These are phyloP conservation scores for Todus mexicanus DNA, from an alignment of 2,797 vertebrate species.

Conservation along the genomic window DNA sequence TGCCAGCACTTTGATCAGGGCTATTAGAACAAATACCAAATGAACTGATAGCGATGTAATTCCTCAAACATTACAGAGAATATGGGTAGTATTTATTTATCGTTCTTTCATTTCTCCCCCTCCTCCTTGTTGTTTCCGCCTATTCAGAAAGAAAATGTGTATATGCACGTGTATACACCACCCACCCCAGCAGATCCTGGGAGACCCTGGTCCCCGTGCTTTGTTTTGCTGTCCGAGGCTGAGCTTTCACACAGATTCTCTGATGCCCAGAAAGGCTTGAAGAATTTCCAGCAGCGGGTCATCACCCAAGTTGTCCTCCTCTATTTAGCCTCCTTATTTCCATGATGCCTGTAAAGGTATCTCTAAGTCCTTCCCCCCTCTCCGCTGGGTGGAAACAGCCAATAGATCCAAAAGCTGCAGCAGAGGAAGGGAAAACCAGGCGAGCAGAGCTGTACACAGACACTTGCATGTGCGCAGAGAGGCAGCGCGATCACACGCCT, in stretches of 20 bases:
- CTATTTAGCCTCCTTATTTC: background rate
- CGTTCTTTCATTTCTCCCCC: background rate
- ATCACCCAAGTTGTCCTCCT: background rate
- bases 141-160: background rate
- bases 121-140: background rate
- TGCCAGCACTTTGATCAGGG: conserved; percentile 51
- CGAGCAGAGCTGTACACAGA: background rate
- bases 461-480: background rate
- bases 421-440: background rate
- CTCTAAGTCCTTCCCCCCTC: background rate
- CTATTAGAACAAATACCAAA: conserved; percentile 49
- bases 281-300: background rate
- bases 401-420: background rate
- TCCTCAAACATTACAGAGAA: background rate
- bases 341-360: background rate
- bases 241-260: background rate
- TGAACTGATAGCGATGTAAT: background rate
- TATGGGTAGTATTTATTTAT: background rate
- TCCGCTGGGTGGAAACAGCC: background rate
- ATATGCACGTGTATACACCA: background rate
- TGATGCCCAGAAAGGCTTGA: fast-evolving
- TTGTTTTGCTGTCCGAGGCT: background rate
- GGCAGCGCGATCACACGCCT: fast-evolving
- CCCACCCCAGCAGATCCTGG: background rate
- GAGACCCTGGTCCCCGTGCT: background rate